A percentile compares a stretch with the other conserved stretches of the same genome.
These are phyloP conservation scores for Shargacucullia verbasci DNA, from an alignment of 2,888 invertebrate species.

Conservation along the genomic window DNA sequence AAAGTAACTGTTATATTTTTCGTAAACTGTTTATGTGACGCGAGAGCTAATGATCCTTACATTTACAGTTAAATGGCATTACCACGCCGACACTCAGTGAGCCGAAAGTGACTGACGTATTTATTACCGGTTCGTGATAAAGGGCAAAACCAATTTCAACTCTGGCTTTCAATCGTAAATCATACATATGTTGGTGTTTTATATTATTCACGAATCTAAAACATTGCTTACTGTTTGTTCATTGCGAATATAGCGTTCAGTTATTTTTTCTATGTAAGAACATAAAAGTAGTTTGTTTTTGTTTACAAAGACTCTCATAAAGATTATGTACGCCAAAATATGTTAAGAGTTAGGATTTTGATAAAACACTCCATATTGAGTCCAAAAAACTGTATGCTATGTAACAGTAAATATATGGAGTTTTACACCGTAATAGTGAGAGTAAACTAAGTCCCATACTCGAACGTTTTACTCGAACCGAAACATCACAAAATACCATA, in stretches of 20 bases:
- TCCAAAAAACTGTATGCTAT: conserved; percentile 22
- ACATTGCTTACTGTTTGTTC: no score
- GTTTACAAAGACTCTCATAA: no score
- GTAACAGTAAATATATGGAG: conserved; percentile 24
- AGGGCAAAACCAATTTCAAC: no score
- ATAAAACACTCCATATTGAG: conserved; percentile 21
- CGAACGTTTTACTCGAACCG: conserved; percentile 12
- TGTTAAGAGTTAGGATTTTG: background rate
- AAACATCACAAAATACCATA: background rate
- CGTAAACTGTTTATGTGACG: conserved; percentile 10
- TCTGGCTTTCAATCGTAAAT: no score
- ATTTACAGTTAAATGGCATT: conserved; percentile 17
- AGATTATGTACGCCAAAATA: no score
- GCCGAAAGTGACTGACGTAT: background rate
- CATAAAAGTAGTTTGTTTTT: no score
- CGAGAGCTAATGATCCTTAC: conserved; percentile 8
- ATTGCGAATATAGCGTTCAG: no score
- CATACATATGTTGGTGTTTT: no score
- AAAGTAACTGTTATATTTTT: no score
- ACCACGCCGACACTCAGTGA: background rate
- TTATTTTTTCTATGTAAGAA: no score
- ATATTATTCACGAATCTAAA: no score
- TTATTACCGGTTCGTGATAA: no score
- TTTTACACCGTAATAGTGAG: conserved; percentile 1
- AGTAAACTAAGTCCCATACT: conserved; percentile 29